Evolutionary conservation across 2,888 invertebrate species (phyloP).

Genomic region (Aethes cnicana): DNA sequence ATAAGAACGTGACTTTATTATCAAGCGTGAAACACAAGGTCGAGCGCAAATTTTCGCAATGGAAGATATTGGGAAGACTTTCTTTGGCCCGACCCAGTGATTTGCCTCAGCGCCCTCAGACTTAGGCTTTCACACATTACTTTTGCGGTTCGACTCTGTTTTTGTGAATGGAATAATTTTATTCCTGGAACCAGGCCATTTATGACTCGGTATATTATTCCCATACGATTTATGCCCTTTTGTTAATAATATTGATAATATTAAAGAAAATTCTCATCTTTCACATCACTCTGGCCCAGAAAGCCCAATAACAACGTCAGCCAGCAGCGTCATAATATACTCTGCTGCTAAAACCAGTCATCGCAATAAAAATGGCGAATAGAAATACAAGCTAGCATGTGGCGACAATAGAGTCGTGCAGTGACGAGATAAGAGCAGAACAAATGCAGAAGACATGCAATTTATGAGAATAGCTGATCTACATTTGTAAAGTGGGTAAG

Average conservation of each 20-base stretch:
- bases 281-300: background rate
- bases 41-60: constrained; percentile 16
- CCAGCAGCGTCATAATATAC: constrained; percentile 25
- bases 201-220: too few relatives aligned
- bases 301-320: background rate
- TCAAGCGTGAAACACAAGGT: constrained; percentile 9
- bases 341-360: constrained; percentile 19
- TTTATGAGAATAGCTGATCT: too few relatives aligned
- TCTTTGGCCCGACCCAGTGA: constrained; percentile 5
- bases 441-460: too few relatives aligned
- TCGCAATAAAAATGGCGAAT: constrained; percentile 31
- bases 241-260: background rate
- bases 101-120: constrained; percentile 17
- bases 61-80: constrained; percentile 16
- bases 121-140: constrained; percentile 21
- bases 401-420: constrained; percentile 54
- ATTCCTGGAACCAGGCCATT: background rate
- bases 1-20: constrained; percentile 26
- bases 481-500: too few relatives aligned
- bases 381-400: constrained; percentile 55
- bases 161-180: constrained; percentile 17
- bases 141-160: constrained; percentile 13
- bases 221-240: too few relatives aligned
- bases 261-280: constrained; percentile 1
- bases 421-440: too few relatives aligned